Percentiles rank a stretch among this genome's conserved stretches.
phyloP scores from a whole-genome alignment of 2,113 vertebrate species.

The Hylia prasina region DNA sequence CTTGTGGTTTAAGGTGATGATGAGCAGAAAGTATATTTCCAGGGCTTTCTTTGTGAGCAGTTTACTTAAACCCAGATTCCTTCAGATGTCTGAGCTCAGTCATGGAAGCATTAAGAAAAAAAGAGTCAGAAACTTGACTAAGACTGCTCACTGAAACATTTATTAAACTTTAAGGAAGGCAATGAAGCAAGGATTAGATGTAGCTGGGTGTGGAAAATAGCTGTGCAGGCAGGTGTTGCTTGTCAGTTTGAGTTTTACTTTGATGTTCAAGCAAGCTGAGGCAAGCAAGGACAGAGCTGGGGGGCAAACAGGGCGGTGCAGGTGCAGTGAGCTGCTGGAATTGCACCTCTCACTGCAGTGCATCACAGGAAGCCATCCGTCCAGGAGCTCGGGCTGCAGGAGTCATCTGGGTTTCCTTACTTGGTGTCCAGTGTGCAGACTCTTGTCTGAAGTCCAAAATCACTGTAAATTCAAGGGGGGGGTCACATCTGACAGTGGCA shows the following conservation, averaged over 20 bases:
- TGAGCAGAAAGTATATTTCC: neutral
- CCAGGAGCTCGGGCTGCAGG: neutral
- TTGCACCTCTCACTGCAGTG: neutral
- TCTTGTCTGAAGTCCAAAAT: neutral
- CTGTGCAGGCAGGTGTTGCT: slow-evolving; percentile 35
- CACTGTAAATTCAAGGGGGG: neutral
- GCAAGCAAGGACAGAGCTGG: neutral
- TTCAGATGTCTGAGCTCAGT: slow-evolving; percentile 4
- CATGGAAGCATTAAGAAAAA: neutral
- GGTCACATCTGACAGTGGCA: neutral
- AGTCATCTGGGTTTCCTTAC: neutral
- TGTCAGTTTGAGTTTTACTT: slow-evolving; percentile 35
- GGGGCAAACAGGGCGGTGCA: neutral
- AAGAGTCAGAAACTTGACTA: slow-evolving; percentile 5
- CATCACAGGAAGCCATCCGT: fast-evolving
- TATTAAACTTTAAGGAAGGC: slow-evolving; percentile 18
- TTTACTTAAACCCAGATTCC: neutral
- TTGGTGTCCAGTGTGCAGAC: neutral
- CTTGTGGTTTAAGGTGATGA: neutral
- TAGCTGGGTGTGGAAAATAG: slow-evolving; percentile 30
- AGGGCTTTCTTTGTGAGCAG: neutral
- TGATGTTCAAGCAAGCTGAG: neutral
- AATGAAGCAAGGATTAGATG: slow-evolving; percentile 21
- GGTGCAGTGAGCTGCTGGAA: neutral
- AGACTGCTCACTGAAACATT: neutral